A percentile compares a stretch with the other conserved stretches of the same genome.
phyloP scores from a whole-genome alignment of 2,888 invertebrate genomes.

The Nysson spinosus region DNA sequence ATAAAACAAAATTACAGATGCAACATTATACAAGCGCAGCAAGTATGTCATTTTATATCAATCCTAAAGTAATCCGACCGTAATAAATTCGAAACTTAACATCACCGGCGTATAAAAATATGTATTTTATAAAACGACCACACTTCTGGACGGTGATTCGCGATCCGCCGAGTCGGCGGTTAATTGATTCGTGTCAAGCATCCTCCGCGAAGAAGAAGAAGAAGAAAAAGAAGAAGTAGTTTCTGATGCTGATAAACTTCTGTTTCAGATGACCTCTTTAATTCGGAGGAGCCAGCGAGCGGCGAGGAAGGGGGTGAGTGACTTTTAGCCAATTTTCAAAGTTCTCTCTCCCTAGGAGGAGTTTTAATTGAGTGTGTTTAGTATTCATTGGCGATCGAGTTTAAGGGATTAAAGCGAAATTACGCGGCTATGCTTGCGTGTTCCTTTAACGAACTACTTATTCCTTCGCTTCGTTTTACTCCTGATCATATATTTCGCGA shows the following conservation, averaged over 20 bases:
- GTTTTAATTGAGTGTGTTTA: constrained; percentile 61
- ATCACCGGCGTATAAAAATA: too few species aligned
- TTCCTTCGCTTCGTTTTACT: constrained; percentile 24
- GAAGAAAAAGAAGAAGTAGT: background rate
- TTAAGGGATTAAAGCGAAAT: constrained; percentile 62
- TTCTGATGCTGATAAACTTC: constrained; percentile 40
- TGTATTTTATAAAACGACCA: too few species aligned
- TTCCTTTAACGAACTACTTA: constrained; percentile 37
- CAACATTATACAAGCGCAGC: too few species aligned
- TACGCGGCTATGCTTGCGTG: constrained; percentile 41
- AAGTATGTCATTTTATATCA: too few species aligned
- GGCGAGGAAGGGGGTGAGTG: constrained; percentile 67
- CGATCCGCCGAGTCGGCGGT: too few species aligned
- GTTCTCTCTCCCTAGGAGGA: constrained; percentile 27
- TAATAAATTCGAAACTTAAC: too few species aligned
- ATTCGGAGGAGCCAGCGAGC: constrained; percentile 58
- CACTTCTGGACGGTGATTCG: too few species aligned
- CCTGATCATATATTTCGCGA: background rate
- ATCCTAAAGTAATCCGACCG: too few species aligned
- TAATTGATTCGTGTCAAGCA: constrained; percentile 41
- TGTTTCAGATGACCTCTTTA: constrained; percentile 71
- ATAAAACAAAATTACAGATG: too few species aligned
- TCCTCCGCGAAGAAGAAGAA: too few species aligned
- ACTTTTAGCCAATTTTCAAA: constrained; percentile 54
- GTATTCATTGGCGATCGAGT: constrained; percentile 62